Evolutionary conservation across 2,888 invertebrate species (phyloP), one percentile per base, ranked within the genome.

Genomic region (Acrobeloides nanus): DNA sequence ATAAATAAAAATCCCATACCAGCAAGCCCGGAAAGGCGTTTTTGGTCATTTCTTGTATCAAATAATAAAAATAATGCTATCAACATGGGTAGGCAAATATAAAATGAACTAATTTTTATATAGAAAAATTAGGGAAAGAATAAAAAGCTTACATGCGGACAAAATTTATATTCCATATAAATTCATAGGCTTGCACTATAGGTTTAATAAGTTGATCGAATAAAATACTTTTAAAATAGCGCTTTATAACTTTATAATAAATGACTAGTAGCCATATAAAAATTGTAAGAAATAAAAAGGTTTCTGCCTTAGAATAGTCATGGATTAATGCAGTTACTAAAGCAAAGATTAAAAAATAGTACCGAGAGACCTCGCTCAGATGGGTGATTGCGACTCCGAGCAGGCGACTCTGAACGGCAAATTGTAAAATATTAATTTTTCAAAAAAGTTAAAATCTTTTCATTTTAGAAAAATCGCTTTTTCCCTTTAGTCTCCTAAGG

Each of bases 1-100:
- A 57, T 12, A 2, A 70, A 45, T 46, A 63, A 71, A 46, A 60
- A 59, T 20, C 59, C 46, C 54, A 68, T 67, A 20, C 66, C 70
- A 15, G 56, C 52, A 17, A 71, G 52, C 23, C 70, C 70, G 10
- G 55, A 50, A 7, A 69, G 53, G 20, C 70, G 49, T 7, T 53
- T 45, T 5, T 58, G 52, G 32, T 66, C 60, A 34, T 59, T 46
- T 21, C 48, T 33, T 12, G 64, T 63, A 55, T 65, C 64, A 20
- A 48, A 38, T 8, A 51, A 32, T 2, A 62, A 32, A 34, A 55
- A 61, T 0, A 35, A 42, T 29, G 49, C 46, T 15, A 64, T 40
- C 1, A 38, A 50, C 20, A 35, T 41, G 20, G 49, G 27, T 6
- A 63, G 29, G 4, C 53, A 15, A n/a, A 42, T 15, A 23, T 46